A percentile compares a stretch with the other conserved stretches of the same genome.
These are phyloP conservation scores for Synanthedon andrenaeformis DNA, from an alignment of 2,888 invertebrate species.

Conservation along the genomic window DNA sequence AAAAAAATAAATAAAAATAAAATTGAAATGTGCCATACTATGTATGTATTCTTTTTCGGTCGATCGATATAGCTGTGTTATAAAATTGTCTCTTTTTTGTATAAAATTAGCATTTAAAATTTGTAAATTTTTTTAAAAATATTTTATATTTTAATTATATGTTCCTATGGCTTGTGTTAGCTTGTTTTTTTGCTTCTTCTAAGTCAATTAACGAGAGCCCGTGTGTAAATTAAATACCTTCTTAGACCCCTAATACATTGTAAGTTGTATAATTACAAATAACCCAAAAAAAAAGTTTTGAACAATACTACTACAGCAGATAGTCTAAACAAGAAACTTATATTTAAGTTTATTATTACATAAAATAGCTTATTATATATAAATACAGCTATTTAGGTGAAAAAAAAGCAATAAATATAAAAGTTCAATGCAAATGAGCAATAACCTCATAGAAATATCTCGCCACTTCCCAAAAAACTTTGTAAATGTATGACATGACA, in stretches of 20 bases:
- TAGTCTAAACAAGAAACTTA: too few relatives aligned
- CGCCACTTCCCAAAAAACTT: too few relatives aligned
- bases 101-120: not conserved
- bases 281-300: too few relatives aligned
- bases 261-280: not conserved
- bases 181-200: constrained; percentile 23
- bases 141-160: not conserved
- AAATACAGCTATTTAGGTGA: too few relatives aligned
- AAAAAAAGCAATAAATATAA: too few relatives aligned
- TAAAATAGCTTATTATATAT: too few relatives aligned
- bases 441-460: too few relatives aligned
- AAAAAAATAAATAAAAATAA: too few relatives aligned
- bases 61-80: not conserved
- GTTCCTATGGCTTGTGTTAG: not conserved
- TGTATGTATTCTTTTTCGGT: not conserved
- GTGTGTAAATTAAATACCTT: constrained; percentile 19
- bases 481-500: too few relatives aligned
- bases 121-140: not conserved
- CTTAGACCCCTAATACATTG: not conserved
- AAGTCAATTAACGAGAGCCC: constrained; percentile 66
- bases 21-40: not conserved
- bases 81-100: not conserved
- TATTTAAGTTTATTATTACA: too few relatives aligned
- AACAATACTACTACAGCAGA: too few relatives aligned
- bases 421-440: too few relatives aligned